These are phyloP conservation scores for Chloroclystis v-ata DNA, from an alignment of 2,888 invertebrate species.

Conservation along the genomic window DNA sequence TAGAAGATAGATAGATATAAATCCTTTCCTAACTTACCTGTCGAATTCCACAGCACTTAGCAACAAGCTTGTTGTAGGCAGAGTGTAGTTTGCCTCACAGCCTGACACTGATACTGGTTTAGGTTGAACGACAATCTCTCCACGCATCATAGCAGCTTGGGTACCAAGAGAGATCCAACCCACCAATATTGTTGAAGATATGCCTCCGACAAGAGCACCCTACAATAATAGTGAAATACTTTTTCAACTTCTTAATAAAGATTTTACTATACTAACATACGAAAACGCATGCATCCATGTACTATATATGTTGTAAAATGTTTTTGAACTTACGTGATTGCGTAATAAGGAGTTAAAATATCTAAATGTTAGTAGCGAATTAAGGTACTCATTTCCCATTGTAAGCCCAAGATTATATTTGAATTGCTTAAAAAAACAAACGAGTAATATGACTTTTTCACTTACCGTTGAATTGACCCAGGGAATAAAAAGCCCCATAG, in stretches of 20 bases:
- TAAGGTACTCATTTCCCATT: too few species aligned
- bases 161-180: constrained; percentile 85
- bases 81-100: constrained; percentile 58
- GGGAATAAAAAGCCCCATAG: constrained; percentile 84
- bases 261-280: too few species aligned
- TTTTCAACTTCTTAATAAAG: too few species aligned
- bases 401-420: too few species aligned
- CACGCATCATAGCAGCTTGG: constrained; percentile 81
- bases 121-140: constrained; percentile 77
- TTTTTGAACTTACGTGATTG: too few species aligned
- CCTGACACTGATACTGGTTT: constrained; percentile 81
- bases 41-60: constrained; percentile 46
- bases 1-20: too few species aligned
- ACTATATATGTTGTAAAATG: too few species aligned
- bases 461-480: constrained; percentile 82
- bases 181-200: constrained; percentile 78
- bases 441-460: not conserved
- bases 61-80: constrained; percentile 24
- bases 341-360: too few species aligned
- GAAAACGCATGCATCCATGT: too few species aligned
- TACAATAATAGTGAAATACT: constrained; percentile 38
- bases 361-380: too few species aligned
- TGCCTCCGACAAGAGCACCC: constrained; percentile 82
- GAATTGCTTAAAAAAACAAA: too few species aligned
- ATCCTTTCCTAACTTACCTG: too few species aligned